A percentile compares a stretch with the other conserved stretches of the same genome.
phyloP scores from a whole-genome alignment of 2,797 vertebrate genomes.

The Delichon dasypus region DNA sequence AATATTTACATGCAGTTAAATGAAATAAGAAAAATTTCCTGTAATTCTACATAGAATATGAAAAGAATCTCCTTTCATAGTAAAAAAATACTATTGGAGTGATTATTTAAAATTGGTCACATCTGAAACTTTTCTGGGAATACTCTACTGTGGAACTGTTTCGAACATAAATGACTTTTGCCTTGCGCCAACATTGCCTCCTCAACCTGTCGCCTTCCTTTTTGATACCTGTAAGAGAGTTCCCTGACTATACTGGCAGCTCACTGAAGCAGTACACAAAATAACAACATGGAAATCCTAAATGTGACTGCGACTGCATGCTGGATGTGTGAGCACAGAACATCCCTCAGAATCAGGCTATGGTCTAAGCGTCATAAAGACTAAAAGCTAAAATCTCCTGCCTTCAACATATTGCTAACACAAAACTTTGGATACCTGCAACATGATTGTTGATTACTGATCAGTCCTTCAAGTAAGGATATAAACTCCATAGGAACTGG shows the following conservation, averaged over 20 bases:
- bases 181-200: background rate
- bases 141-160: background rate
- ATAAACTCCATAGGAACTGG: background rate
- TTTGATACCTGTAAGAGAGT: background rate
- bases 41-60: background rate
- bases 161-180: background rate
- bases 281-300: background rate
- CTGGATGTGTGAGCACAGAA: background rate
- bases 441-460: background rate
- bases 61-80: background rate
- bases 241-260: background rate
- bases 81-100: background rate
- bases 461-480: background rate
- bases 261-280: background rate
- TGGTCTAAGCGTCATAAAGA: background rate
- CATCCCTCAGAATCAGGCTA: background rate
- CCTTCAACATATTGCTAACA: background rate
- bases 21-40: background rate
- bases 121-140: background rate
- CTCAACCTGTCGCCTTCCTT: background rate
- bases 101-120: background rate
- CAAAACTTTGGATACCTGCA: background rate
- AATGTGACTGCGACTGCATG: background rate
- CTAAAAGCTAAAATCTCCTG: background rate
- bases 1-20: background rate